A percentile compares a stretch with the other conserved stretches of the same genome.
These are phyloP conservation scores for Philotrypesis tridentata DNA, from an alignment of 1,140 invertebrate genomes.

Conservation along the genomic window DNA sequence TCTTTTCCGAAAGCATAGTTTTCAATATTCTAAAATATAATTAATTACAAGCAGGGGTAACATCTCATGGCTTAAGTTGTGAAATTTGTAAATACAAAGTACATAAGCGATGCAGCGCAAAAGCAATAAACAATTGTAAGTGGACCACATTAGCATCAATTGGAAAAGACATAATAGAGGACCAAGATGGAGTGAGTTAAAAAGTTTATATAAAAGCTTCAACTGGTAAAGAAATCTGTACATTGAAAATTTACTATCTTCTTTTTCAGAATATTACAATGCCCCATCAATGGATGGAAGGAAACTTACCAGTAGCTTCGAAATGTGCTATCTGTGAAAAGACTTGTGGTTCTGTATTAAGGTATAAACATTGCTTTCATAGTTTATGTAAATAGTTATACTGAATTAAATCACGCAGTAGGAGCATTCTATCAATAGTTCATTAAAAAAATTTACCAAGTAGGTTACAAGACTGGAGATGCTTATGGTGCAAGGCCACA, in stretches of 20 bases:
- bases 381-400: constrained; percentile 7
- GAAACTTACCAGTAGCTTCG: constrained; percentile 94
- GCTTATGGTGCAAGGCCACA: constrained; percentile 95
- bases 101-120: constrained; percentile 93
- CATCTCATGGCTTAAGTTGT: constrained; percentile 94
- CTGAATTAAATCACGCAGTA: background rate
- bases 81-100: constrained; percentile 98
- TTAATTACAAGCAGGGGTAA: constrained; percentile 80
- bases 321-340: constrained; percentile 96
- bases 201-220: constrained; percentile 49
- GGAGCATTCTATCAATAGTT: constrained; percentile 11
- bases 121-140: constrained; percentile 95
- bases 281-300: constrained; percentile 99
- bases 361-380: constrained; percentile 70
- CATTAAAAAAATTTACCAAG: constrained; percentile 30
- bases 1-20: background rate
- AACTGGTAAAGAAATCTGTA: background rate
- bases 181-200: constrained; percentile 87
- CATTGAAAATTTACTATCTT: background rate
- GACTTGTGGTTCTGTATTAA: constrained; percentile 95
- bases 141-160: constrained; percentile 96
- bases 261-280: constrained; percentile 88
- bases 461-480: constrained; percentile 95
- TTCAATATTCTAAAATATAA: background rate
- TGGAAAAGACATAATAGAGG: constrained; percentile 94